Percentiles rank a stretch among this genome's conserved stretches.
These are phyloP conservation scores for Drosophila emarginata DNA, from an alignment of 2,888 invertebrate species.

Conservation along the genomic window DNA sequence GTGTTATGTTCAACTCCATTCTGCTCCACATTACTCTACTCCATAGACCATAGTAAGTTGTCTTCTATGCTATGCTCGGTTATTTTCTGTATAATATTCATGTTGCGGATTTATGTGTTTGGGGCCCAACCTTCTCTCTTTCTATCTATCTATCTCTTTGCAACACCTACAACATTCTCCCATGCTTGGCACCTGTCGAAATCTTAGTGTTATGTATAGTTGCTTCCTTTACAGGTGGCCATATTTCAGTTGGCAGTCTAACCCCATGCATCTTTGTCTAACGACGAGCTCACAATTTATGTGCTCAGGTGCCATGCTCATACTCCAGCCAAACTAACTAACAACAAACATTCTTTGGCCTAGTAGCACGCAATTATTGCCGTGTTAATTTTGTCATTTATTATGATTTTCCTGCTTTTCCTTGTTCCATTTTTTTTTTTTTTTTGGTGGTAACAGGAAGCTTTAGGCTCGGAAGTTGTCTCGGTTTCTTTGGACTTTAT, in stretches of 20 bases:
- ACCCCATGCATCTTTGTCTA: slow-evolving; percentile 1
- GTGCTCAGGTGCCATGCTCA: slow-evolving; percentile 44
- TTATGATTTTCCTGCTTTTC: slow-evolving; percentile 46
- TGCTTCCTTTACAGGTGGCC: slow-evolving; percentile 19
- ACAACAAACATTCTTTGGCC: slow-evolving; percentile 24
- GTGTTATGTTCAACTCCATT: not conserved
- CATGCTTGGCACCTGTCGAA: slow-evolving; percentile 16
- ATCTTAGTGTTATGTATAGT: slow-evolving; percentile 42
- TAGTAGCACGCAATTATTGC: slow-evolving; percentile 60
- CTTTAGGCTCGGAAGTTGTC: not conserved
- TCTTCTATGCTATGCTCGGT: not conserved
- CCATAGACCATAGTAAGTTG: no score
- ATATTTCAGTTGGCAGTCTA: slow-evolving; percentile 17
- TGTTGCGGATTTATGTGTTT: slow-evolving; percentile 59
- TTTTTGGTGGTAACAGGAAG: not conserved
- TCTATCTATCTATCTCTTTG: not conserved
- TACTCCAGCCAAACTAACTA: slow-evolving; percentile 30
- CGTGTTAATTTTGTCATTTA: slow-evolving; percentile 74
- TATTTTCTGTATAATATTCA: slow-evolving; percentile 55
- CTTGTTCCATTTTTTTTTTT: not conserved
- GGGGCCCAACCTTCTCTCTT: not conserved
- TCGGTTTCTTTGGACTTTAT: slow-evolving; percentile 12
- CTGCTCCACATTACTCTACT: not conserved
- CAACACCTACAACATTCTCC: not conserved
- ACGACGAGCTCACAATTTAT: slow-evolving; percentile 52